Evolutionary conservation across 2,888 invertebrate species (phyloP).

Genomic region (Cosmorhoe ocellata): DNA sequence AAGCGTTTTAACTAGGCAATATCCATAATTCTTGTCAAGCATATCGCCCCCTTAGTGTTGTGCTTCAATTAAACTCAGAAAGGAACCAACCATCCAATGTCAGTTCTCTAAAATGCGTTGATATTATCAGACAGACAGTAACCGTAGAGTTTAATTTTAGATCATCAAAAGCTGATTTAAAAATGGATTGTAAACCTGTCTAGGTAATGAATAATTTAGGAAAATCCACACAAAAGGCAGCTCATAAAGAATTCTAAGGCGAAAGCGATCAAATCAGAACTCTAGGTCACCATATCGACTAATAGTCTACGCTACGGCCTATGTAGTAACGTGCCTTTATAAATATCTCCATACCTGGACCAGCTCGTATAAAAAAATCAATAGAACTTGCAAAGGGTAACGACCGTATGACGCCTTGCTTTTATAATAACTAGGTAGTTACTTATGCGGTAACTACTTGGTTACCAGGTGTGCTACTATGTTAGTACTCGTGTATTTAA

Average conservation of each 20-base stretch:
- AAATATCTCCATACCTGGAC: conserved; percentile 13
- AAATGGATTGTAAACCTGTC: too few species aligned
- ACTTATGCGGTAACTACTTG: neutral
- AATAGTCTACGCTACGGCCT: neutral
- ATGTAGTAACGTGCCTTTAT: conserved; percentile 5
- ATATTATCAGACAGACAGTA: too few species aligned
- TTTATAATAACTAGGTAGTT: conserved; percentile 27
- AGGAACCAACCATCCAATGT: too few species aligned
- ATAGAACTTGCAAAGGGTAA: conserved; percentile 56
- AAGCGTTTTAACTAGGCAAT: too few species aligned
- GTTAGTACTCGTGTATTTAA: too few species aligned
- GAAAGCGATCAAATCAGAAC: conserved; percentile 6
- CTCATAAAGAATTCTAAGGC: conserved; percentile 8
- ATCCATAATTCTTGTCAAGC: too few species aligned
- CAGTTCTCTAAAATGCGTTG: too few species aligned
- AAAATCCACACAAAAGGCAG: neutral
- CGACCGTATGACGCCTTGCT: conserved; percentile 47
- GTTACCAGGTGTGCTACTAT: too few species aligned
- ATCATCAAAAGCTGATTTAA: too few species aligned
- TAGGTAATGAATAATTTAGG: neutral
- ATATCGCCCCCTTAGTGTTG: too few species aligned
- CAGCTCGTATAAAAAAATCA: conserved; percentile 51
- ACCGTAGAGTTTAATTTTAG: too few species aligned
- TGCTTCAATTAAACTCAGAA: too few species aligned
- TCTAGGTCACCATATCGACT: conserved; percentile 1